Base-by-base conservation (phyloP, 2,797 vertebrate genomes). In the Sebastes taczanowskii region DNA sequence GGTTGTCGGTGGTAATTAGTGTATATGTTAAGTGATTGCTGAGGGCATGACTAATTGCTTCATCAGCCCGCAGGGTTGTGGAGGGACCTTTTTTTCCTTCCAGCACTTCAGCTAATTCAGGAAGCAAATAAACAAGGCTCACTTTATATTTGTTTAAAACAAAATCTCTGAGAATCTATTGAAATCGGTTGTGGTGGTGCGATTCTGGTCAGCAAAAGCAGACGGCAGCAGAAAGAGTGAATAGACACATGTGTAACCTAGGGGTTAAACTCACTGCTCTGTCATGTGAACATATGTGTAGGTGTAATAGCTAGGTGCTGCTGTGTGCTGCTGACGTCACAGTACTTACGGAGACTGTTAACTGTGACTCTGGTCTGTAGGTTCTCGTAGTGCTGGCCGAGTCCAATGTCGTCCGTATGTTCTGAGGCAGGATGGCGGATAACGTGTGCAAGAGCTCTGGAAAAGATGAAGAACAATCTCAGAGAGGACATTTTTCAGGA, bases 331-430 rank as follows among this genome's bases (percentile, higher is more conserved):
- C 71, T 74, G 29, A 62, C 11, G 29, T 52, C 35, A 49, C 6
- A 18, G 42, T 82, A 99, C 98, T 99, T 95, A 99, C 98, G 96
- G 83, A 98, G 93, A 89, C 97, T 98, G 89, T 98, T 98, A 53
- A 96, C 89, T 27, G 96, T 93, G 58, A 96, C 86, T 90, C 97
- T 95, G 0, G 96, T 95, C 69, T 98, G 96, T 91, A 98, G 96
- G 94, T 97, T 98, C 89, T 99, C 98, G 9, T 99, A 99, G 85
- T 97, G 98, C 74, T 97, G 98, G 86, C 97, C 96, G 0, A 97
- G 95, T 30, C 96, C 77, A 95, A 97, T 90, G 95, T 97, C 91
- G 94, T 99, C 97, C 91, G 95, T 93, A 7, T 96, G 96, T 87
- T 98, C 95, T 34, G 97, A 96, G 81, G 96, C 95, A 83, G 98